Evolutionary conservation across 2,113 vertebrate genomes (phyloP), one percentile per base, ranked within the genome.

Genomic region (Carollia perspicillata): DNA sequence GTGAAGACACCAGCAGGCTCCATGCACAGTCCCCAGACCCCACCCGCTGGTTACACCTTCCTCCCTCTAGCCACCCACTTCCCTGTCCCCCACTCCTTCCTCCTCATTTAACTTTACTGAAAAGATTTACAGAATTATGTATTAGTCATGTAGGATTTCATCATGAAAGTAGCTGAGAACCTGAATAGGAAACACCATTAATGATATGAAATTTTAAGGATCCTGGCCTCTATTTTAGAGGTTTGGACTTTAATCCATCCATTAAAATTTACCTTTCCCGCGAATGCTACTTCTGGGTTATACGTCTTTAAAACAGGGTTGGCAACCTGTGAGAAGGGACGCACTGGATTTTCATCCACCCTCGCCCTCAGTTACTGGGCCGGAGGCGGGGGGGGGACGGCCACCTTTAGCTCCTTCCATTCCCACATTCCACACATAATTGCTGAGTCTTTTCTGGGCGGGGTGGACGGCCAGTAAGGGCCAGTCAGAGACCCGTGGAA

Each of bases 21-120:
- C 37, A 28, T 8, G 65, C 51, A 78, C 86, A 58, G 20, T 30
- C 13, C 42, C 20, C 74, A 90, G 26, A 84, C 66, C 40, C 77
- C 37, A 84, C 8, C 40, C 49, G 40, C 23, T 18, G 22, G 68
- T 47, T 68, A 13, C 0, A 83, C 8, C 22, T 42, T 16, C 53
- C 17, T 60, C 7, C n/a, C n/a, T n/a, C n/a, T n/a, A n/a, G n/a
- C n/a, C 18, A 9, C 28, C 35, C 12, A 69, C 16, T 35, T 9
- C n/a, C n/a, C 75, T 6, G 37, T 58, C 78, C 58, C 55, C 53
- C 28, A 97, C 96, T 97, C 49, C 84, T 95, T 97, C 95, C 96
- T 97, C 84, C 89, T 96, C 95, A 95, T 96, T 91, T 97, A 97
- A 96, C 80, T 87, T 93, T 84, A 81, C 65, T 81, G 85, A 80